Evolutionary conservation across 2,113 vertebrate species (phyloP), one percentile per base, ranked within the genome.

Genomic region (Neodontobutis hainanensis): DNA sequence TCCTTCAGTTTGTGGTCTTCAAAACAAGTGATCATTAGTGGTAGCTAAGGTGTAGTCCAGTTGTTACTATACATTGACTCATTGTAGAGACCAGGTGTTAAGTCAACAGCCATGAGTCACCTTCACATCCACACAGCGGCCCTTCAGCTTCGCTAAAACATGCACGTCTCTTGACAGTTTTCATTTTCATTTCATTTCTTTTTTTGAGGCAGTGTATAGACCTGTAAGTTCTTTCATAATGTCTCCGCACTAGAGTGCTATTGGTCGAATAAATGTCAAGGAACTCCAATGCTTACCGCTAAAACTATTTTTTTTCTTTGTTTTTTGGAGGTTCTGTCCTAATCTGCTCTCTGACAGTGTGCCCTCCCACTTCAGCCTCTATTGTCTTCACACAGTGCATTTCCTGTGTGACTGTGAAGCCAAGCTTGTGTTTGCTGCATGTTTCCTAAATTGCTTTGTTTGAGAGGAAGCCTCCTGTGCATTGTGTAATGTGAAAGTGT

Each of bases 381-480:
- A 85, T 90, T 92, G 89, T 92, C 71, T 83, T 80, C 58, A 65
- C 78, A 79, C 56, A 82, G 64, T 78, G 81, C 68, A 74, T 88
- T 92, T 92, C 91, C 91, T 91, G 89, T 85, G 85, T 34, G 63
- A 78, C 70, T 77, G 65, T 80, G 79, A 62, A 77, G 67, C 73
- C 60, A 27, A 34, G 75, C 73, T 47, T 66, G 75, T 82, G 83
- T 85, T 86, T 80, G 77, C 74, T 66, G 76, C 85, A 82, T 57
- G 80, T 88, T 88, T 89, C 83, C 86, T 86, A 83, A 87, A 85
- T 80, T 76, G 73, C 85, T 90, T 91, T 85, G 89, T 90, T 88
- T 83, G 56, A 82, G 67, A 90, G 87, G 87, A 88, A 86, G 66
- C 80, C 85, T 83, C 69, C 61, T 49, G 52, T 64, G 77, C 71